phyloP scores from a whole-genome alignment of 2,888 invertebrate genomes.

The Drosophila mettleri region DNA sequence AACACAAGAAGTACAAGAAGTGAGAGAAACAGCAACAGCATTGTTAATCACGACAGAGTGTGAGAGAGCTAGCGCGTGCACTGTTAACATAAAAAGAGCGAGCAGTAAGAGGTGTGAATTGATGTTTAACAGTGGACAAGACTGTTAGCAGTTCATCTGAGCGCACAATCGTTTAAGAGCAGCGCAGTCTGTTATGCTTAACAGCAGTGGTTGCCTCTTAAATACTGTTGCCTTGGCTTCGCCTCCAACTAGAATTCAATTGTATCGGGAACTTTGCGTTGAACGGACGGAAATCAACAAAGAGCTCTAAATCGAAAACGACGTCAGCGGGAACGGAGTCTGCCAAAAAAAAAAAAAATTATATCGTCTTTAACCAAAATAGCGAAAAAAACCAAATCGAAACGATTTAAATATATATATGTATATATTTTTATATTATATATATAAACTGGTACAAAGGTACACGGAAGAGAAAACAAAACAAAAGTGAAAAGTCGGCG shows the following conservation, averaged over 20 bases:
- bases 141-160: conserved; percentile 38
- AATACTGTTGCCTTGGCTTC: conserved; percentile 30
- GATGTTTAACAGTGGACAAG: conserved; percentile 1
- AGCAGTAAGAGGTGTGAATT: conserved; percentile 12
- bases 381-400: conserved; percentile 41
- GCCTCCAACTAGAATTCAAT: conserved; percentile 57
- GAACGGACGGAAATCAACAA: conserved; percentile 59
- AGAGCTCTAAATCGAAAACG: conserved; percentile 33
- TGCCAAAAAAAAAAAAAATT: conserved; percentile 40
- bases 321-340: conserved; percentile 54
- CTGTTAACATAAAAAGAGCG: conserved; percentile 22
- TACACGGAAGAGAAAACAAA: conserved; percentile 10
- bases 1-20: neutral
- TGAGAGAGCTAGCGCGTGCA: neutral
- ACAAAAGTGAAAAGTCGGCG: conserved; percentile 27
- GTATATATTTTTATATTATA: conserved; percentile 4
- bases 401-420: conserved; percentile 7
- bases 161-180: conserved; percentile 31
- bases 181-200: conserved; percentile 38
- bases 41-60: conserved; percentile 3
- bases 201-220: conserved; percentile 19
- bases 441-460: conserved; percentile 17
- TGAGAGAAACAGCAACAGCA: neutral
- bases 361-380: conserved; percentile 50
- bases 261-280: conserved; percentile 67